Evolutionary conservation across 2,797 vertebrate genomes (phyloP).

Genomic region (Pangasius mekongensis): DNA sequence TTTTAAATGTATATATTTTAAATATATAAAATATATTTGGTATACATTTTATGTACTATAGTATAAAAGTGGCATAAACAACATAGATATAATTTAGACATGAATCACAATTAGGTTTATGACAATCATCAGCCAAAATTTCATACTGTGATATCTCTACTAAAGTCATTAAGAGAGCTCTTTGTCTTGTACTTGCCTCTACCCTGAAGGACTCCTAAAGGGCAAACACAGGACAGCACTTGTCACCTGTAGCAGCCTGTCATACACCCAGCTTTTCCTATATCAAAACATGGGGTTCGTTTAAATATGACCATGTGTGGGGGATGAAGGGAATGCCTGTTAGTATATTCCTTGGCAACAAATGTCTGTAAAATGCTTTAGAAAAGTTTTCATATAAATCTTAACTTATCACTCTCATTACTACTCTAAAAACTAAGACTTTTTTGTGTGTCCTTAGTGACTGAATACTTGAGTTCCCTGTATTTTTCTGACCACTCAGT

Average conservation of each 20-base stretch:
- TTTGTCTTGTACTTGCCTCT: conserved; percentile 15
- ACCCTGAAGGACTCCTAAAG: conserved; percentile 11
- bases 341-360: conserved; percentile 9
- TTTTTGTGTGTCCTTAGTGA: neutral
- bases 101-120: neutral
- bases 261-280: neutral
- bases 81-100: neutral
- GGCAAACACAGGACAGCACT: conserved; percentile 26
- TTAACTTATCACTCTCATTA: neutral
- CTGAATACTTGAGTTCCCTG: neutral
- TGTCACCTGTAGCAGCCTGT: neutral
- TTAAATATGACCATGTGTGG: conserved; percentile 28
- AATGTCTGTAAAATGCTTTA: neutral
- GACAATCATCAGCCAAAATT: neutral
- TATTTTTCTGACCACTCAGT: neutral
- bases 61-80: neutral
- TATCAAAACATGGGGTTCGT: conserved; percentile 15
- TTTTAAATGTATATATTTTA: no score
- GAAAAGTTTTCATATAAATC: neutral
- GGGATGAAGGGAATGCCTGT: neutral
- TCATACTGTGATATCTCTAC: neutral
- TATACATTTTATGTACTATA: neutral
- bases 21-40: neutral
- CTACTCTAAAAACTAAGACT: neutral
- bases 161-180: conserved; percentile 13